Base-by-base conservation (phyloP, 2,113 vertebrate genomes). In the Etia nguti region DNA sequence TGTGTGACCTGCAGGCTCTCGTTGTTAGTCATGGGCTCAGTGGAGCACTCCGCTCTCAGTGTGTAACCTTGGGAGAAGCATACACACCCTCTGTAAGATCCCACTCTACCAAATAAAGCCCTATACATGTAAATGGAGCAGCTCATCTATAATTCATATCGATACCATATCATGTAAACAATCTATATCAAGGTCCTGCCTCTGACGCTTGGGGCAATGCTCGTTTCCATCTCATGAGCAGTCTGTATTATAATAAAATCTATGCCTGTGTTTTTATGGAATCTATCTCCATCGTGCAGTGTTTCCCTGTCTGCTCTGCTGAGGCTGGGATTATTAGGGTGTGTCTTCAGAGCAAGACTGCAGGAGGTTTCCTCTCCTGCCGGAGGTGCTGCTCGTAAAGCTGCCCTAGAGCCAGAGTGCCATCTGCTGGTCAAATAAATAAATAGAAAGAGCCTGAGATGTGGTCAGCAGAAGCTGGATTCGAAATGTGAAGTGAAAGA, bases 141-240 rank as follows among this genome's bases (percentile, higher is more conserved):
- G 79, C 83, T 90, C 88, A 88, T 94, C 55, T 50, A 84, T 94
- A 54, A 90, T 91, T 91, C 81, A 92, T 84, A 55, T 79, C 10
- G 36, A 59, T 46, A 55, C 52, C 24, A 52, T 59, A 59, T 81
- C 6, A 82, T 83, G 75, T n/a, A 80, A 31, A 80, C n/a, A 56
- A 48, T 89, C 82, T 31, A 62, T 20, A 24, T 83, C 4, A 31
- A 6, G 2, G 48, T 38, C 22, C 22, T n/a, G 24, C 80, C 43
- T 29, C 56, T 6, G 10, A 4, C 1, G 6, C 43, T 12, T 2
- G 1, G 5, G 65, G 57, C 77, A 60, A 3, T 1, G 41, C 48
- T 50, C 26, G 3, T 41, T 6, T 41, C 56, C 65, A 75, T 56
- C 50, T 89, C 4, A 4, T 4, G 48, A 82, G 54, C 11, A 10